These are phyloP conservation scores for Poeciliopsis retropinna DNA, from an alignment of 2,113 vertebrate genomes.

Conservation along the genomic window DNA sequence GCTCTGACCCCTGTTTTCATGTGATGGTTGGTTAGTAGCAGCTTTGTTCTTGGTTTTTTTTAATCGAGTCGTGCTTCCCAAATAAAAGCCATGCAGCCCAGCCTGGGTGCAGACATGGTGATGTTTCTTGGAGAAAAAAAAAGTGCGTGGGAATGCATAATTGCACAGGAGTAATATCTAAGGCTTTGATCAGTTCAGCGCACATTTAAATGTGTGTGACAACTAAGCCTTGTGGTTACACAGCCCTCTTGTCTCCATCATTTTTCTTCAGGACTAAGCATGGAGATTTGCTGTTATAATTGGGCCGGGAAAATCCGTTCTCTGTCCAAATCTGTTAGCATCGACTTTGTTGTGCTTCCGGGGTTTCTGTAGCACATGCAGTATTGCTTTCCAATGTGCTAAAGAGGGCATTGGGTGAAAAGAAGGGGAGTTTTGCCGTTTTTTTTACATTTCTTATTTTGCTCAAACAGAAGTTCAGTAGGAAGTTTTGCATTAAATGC, in stretches of 20 bases:
- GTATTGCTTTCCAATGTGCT: conserved; percentile 54
- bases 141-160: conserved; percentile 40
- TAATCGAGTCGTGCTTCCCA: conserved; percentile 45
- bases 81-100: conserved; percentile 30
- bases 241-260: conserved; percentile 51
- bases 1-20: conserved; percentile 49
- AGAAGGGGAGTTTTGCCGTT: conserved; percentile 2
- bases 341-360: conserved; percentile 59
- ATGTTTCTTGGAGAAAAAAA: conserved; percentile 44
- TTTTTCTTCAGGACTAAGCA: conserved; percentile 64
- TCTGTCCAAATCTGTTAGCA: conserved; percentile 70
- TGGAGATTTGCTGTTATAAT: conserved; percentile 72
- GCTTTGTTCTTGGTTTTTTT: conserved; percentile 25
- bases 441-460: conserved; percentile 42
- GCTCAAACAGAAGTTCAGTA: conserved; percentile 25
- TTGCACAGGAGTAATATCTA: conserved; percentile 30
- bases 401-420: conserved; percentile 30
- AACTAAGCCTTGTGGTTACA: conserved; percentile 70
- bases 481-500: conserved; percentile 25
- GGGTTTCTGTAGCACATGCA: conserved; percentile 54
- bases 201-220: conserved; percentile 68
- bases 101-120: conserved; percentile 37
- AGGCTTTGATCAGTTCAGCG: conserved; percentile 75
- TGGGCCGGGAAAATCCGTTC: conserved; percentile 64
- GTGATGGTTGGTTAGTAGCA: conserved; percentile 53